Evolutionary conservation across 2,888 invertebrate genomes (phyloP).

Genomic region (Gastracanthus pulcherrimus): DNA sequence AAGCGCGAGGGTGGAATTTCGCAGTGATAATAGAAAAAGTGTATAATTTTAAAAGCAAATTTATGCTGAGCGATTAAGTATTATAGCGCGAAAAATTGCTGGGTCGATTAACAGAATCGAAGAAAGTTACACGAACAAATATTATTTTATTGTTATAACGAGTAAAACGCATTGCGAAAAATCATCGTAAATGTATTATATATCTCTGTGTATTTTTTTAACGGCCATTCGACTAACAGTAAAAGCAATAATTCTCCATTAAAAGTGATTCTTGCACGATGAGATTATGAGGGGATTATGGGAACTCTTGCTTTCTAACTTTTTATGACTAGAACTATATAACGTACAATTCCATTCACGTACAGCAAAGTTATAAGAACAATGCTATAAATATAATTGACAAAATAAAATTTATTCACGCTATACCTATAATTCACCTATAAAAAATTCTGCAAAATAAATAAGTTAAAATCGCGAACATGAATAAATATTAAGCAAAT

Average conservation of each 20-base stretch:
- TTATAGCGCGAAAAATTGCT: no score
- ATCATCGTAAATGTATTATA: background rate
- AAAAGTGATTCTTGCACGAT: slow-evolving; percentile 4
- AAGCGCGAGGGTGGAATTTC: background rate
- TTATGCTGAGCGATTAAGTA: no score
- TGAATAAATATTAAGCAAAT: background rate
- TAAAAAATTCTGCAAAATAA: background rate
- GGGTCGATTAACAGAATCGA: no score
- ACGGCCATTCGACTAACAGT: background rate
- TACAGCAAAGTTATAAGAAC: background rate
- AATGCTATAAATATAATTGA: background rate
- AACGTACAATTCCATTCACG: background rate
- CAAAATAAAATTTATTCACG: background rate
- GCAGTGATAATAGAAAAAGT: background rate
- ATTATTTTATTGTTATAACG: background rate
- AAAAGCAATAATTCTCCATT: slow-evolving; percentile 20
- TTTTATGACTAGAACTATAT: slow-evolving; percentile 9
- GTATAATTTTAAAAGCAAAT: no score
- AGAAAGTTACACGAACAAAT: background rate
- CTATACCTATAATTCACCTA: background rate
- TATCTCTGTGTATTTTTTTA: background rate
- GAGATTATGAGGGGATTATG: slow-evolving; percentile 9
- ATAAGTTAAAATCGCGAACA: background rate
- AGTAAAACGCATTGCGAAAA: background rate
- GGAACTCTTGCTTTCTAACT: slow-evolving; percentile 42